Conservation (phyloP, 1,140 invertebrate species). For the Drosophila sulfurigaster region DNA sequence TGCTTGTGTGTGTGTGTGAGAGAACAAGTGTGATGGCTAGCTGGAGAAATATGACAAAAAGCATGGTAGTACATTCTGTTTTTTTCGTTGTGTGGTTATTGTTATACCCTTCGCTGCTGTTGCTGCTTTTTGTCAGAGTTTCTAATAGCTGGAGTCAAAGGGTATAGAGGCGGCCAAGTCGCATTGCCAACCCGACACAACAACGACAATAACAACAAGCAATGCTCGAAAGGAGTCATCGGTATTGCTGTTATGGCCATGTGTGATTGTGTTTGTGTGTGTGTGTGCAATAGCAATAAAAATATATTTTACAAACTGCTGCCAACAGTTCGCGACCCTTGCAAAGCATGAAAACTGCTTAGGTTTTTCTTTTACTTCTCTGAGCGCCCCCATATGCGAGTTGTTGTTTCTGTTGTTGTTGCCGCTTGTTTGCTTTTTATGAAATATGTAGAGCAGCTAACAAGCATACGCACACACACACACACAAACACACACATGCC, state of each 20-base stretch:
- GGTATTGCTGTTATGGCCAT: conserved; percentile 43
- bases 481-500: conserved; percentile 56
- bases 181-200: conserved; percentile 32
- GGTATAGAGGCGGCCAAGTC: conserved; percentile 35
- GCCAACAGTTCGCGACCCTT: conserved; percentile 61
- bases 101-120: conserved; percentile 33
- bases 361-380: conserved; percentile 62
- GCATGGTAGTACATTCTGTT: conserved; percentile 58
- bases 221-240: conserved; percentile 56
- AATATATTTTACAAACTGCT: conserved; percentile 83
- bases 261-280: conserved; percentile 22
- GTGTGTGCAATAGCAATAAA: conserved; percentile 77
- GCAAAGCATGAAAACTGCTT: conserved; percentile 65
- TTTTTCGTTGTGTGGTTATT: conserved; percentile 43
- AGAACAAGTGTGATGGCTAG: conserved; percentile 32
- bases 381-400: conserved; percentile 7
- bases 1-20: conserved; percentile 12
- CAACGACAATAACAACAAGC: conserved; percentile 22
- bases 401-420: conserved; percentile 41
- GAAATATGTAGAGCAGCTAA: conserved; percentile 77
- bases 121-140: conserved; percentile 67
- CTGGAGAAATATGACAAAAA: conserved; percentile 80
- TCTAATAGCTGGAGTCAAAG: conserved; percentile 78
- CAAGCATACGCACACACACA: conserved; percentile 42
- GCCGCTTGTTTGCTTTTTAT: conserved; percentile 61